Percentiles rank a stretch among this genome's conserved stretches.
Conservation (phyloP, 2,113 vertebrate species). For the Romanogobio albipinnatus region DNA sequence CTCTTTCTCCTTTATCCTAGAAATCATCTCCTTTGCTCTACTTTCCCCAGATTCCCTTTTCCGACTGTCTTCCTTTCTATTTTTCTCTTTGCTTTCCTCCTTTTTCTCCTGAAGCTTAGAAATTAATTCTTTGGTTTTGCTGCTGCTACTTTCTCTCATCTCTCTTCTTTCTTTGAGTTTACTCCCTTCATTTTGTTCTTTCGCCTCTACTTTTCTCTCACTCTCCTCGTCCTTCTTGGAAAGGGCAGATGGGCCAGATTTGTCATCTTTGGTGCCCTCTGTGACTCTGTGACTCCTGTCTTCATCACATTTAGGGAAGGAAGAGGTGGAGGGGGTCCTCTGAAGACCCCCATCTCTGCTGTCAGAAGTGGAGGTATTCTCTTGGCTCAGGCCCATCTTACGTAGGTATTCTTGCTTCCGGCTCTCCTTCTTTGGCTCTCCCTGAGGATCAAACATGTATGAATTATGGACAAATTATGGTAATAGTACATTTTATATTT, state of each 20-base stretch:
- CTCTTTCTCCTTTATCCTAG: constrained; percentile 72
- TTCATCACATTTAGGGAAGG: constrained; percentile 61
- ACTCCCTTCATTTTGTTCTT: constrained; percentile 64
- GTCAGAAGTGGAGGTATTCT: constrained; percentile 59
- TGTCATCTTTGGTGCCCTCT: constrained; percentile 60
- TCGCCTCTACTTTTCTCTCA: constrained; percentile 58
- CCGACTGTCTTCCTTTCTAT: constrained; percentile 69
- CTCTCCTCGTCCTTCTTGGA: constrained; percentile 60
- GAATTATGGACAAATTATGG: background rate
- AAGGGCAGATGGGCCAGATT: constrained; percentile 54
- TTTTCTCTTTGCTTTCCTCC: constrained; percentile 67
- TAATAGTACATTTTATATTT: background rate
- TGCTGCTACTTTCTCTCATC: constrained; percentile 68
- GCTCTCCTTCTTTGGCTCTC: constrained; percentile 73
- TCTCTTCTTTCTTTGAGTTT: constrained; percentile 65
- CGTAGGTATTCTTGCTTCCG: constrained; percentile 77
- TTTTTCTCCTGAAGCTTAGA: constrained; percentile 74
- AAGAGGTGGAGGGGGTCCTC: constrained; percentile 52
- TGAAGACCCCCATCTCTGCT: constrained; percentile 55
- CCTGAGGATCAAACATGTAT: constrained; percentile 58
- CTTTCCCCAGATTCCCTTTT: constrained; percentile 68
- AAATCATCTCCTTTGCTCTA: constrained; percentile 78
- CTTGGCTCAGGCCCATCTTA: constrained; percentile 77
- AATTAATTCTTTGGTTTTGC: constrained; percentile 76
- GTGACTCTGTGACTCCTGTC: constrained; percentile 58